Percentiles rank a stretch among this genome's conserved stretches.
phyloP scores from a whole-genome alignment of 1,140 invertebrate species.

The Ctenoplectra terminalis region DNA sequence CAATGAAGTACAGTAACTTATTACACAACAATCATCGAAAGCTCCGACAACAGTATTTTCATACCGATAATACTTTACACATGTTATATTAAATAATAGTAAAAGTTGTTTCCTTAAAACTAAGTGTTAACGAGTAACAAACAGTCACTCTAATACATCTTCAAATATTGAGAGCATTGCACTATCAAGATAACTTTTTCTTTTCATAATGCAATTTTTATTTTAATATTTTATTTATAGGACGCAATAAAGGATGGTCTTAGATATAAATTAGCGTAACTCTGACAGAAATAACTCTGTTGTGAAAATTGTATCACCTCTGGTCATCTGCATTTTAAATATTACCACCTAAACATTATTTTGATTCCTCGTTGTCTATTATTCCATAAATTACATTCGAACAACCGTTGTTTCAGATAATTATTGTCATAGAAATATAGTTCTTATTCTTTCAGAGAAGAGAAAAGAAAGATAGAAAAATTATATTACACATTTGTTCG shows the following conservation, averaged over 20 bases:
- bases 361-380: neutral
- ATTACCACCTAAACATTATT: neutral
- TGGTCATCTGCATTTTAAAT: neutral
- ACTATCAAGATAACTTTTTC: slow-evolving; percentile 7
- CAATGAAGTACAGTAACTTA: slow-evolving; percentile 31
- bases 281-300: neutral
- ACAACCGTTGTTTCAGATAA: neutral
- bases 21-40: slow-evolving; percentile 5
- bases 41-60: neutral
- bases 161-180: neutral
- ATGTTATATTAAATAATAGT: neutral
- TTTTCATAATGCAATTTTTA: neutral
- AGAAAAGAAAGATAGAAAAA: neutral
- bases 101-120: neutral
- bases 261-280: neutral
- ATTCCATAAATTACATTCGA: neutral
- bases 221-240: slow-evolving; percentile 4
- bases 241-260: neutral
- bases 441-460: neutral
- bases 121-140: neutral
- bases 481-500: neutral
- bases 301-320: neutral
- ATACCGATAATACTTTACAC: slow-evolving; percentile 4
- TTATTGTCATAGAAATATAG: slow-evolving; percentile 5
- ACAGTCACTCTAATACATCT: neutral